These are phyloP conservation scores for Ceratina japonica DNA, from an alignment of 1,140 invertebrate species.

Conservation along the genomic window DNA sequence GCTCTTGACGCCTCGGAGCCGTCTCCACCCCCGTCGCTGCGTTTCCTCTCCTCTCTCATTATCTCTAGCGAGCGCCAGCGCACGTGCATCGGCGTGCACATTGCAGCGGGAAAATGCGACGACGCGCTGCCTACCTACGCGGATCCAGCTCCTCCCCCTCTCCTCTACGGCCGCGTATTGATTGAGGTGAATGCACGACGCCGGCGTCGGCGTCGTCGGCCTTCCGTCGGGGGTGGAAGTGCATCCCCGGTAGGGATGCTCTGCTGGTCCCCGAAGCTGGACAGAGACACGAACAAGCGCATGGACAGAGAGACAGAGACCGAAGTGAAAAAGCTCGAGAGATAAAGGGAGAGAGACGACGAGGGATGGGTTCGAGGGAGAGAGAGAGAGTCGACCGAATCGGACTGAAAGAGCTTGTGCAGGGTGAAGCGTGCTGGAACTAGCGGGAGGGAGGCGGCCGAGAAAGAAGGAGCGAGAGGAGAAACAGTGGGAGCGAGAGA, in stretches of 20 bases:
- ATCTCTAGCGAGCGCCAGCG: conserved; percentile 34
- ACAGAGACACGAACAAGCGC: not conserved
- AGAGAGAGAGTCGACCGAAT: conserved; percentile 33
- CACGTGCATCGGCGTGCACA: conserved; percentile 54
- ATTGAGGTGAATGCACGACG: conserved; percentile 78
- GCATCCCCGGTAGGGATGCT: conserved; percentile 40
- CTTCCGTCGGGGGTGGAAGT: conserved; percentile 49
- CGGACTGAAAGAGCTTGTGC: conserved; percentile 31
- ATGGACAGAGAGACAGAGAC: conserved; percentile 11
- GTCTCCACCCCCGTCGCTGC: conserved; percentile 4
- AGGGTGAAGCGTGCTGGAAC: conserved; percentile 27
- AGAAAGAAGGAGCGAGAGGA: conserved; percentile 37
- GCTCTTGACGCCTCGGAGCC: not conserved
- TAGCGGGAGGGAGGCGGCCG: conserved; percentile 10
- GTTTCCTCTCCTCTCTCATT: conserved; percentile 30
- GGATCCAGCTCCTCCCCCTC: conserved; percentile 34
- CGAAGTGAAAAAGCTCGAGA: not conserved
- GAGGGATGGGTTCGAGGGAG: conserved; percentile 10
- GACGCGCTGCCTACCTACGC: conserved; percentile 35
- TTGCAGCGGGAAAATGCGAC: conserved; percentile 36
- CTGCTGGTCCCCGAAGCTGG: conserved; percentile 1
- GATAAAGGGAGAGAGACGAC: not conserved
- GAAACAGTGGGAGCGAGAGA: conserved; percentile 32
- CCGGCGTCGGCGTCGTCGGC: conserved; percentile 58
- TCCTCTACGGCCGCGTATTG: conserved; percentile 68